Percentiles rank a stretch among this genome's conserved stretches.
Evolutionary conservation across 2,888 invertebrate species (phyloP).

Genomic region (Emmelina monodactyla): DNA sequence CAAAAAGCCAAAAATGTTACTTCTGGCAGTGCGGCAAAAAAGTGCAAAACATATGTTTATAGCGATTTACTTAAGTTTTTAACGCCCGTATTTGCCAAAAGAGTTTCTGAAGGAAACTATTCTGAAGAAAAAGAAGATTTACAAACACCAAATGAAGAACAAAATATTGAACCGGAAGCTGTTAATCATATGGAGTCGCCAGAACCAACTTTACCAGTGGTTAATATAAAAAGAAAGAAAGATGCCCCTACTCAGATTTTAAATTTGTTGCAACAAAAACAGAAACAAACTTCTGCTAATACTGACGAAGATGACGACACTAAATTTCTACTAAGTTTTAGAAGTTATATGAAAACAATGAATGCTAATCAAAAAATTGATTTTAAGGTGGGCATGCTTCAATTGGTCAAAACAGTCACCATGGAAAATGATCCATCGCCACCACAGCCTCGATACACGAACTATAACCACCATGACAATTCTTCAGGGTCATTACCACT

Average conservation of each 20-base stretch:
- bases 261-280: slow-evolving; percentile 6
- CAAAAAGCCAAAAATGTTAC: slow-evolving; percentile 12
- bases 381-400: slow-evolving; percentile 3
- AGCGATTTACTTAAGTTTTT: slow-evolving; percentile 11
- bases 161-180: too few relatives aligned
- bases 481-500: too few relatives aligned
- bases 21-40: slow-evolving; percentile 12
- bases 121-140: too few relatives aligned
- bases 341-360: slow-evolving; percentile 9
- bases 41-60: too few relatives aligned
- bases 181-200: too few relatives aligned
- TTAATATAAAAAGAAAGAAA: slow-evolving; percentile 5
- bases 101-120: too few relatives aligned
- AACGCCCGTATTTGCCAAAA: slow-evolving; percentile 5
- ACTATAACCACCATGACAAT: too few relatives aligned
- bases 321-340: slow-evolving; percentile 11
- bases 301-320: slow-evolving; percentile 8
- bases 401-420: slow-evolving; percentile 4
- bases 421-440: too few relatives aligned
- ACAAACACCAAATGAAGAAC: too few relatives aligned
- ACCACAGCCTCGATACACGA: too few relatives aligned
- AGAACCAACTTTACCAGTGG: slow-evolving; percentile 6
- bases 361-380: slow-evolving; percentile 7
- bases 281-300: slow-evolving; percentile 2
- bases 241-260: slow-evolving; percentile 7